Evolutionary conservation across 1,140 invertebrate species (phyloP), one percentile per base, ranked within the genome.

Genomic region (Dinoponera quadriceps): DNA sequence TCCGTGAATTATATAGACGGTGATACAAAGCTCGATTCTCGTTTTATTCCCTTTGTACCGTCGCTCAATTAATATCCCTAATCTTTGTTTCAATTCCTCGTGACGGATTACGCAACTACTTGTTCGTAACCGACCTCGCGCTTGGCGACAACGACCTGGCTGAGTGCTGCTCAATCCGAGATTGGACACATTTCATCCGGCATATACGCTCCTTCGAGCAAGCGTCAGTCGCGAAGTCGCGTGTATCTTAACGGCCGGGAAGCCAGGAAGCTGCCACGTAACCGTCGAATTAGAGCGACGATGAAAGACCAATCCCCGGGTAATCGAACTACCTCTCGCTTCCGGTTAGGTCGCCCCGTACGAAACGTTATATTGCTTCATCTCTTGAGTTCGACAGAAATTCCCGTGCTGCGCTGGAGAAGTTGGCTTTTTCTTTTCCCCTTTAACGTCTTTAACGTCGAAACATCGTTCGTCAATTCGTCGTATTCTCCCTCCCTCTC

Each of bases 271-370:
- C 81, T 73, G 68, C 60, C 59, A 65, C 55, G 82, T 82, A 82
- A 77, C 33, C 82, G 65, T 72, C 54, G 59, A 87, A 87, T 87
- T 84, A 87, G 44, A 68, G 29, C 59, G 59, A 57, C 82, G 74
- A 85, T 83, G 73, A 87, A 87, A 72, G 82, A 81, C 73, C 81
- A 74, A 86, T 87, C 82, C 72, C 48, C 38, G 57, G n/a, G 65
- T 77, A 84, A 87, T 80, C 74, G 82, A 81, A 74, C 55, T 82
- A n/a, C 62, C 51, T 69, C 48, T 65, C 57, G 38, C 77, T 81
- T 66, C 73, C 73, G 55, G 18, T 75, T 73, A 55, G 72, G 4
- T 77, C 27, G 4, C 66, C 25, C 25, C 27, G 49, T 74, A 59
- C 51, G 68, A 72, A 48, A 57, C 73, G 49, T 83, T 78, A 63